Percentiles rank a stretch among this genome's conserved stretches.
Conservation (phyloP, 2,888 invertebrate genomes). For the Omphaloscelis lunosa region DNA sequence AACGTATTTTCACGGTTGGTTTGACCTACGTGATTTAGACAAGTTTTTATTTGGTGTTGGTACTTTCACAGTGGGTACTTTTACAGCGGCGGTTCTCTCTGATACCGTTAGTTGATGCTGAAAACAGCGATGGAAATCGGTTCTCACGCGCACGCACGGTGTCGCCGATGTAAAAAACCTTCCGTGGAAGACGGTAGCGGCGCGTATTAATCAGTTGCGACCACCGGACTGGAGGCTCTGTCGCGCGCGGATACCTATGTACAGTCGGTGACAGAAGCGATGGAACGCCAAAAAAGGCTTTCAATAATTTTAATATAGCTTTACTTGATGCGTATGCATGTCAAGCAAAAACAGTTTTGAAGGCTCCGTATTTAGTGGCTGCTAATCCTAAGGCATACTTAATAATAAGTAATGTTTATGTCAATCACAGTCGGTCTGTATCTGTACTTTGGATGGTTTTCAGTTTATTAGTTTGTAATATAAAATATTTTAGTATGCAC, state of each 20-base stretch:
- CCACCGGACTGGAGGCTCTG: conserved; percentile 65
- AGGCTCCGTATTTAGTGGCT: neutral
- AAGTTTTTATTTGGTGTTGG: conserved; percentile 59
- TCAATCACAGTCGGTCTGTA: neutral
- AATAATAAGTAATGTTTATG: neutral
- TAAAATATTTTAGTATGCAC: neutral
- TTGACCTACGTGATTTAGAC: conserved; percentile 58
- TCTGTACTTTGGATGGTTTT: neutral
- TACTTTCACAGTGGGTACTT: conserved; percentile 65
- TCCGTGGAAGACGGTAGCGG: conserved; percentile 77
- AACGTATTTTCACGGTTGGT: conserved; percentile 68
- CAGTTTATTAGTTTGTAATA: neutral
- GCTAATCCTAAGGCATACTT: neutral
- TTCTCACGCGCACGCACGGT: conserved; percentile 87
- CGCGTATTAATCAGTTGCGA: conserved; percentile 83
- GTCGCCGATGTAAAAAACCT: conserved; percentile 74
- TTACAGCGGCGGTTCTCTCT: conserved; percentile 46
- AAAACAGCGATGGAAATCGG: conserved; percentile 74
- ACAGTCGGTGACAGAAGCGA: conserved; percentile 68
- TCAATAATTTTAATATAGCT: neutral
- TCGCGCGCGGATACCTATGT: conserved; percentile 64
- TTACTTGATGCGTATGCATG: neutral
- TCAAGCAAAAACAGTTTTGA: neutral
- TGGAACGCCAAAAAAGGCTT: neutral
- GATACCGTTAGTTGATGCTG: conserved; percentile 69